A percentile compares a stretch with the other conserved stretches of the same genome.
Evolutionary conservation across 2,113 vertebrate species (phyloP).

Genomic region (Antechinus flavipes): DNA sequence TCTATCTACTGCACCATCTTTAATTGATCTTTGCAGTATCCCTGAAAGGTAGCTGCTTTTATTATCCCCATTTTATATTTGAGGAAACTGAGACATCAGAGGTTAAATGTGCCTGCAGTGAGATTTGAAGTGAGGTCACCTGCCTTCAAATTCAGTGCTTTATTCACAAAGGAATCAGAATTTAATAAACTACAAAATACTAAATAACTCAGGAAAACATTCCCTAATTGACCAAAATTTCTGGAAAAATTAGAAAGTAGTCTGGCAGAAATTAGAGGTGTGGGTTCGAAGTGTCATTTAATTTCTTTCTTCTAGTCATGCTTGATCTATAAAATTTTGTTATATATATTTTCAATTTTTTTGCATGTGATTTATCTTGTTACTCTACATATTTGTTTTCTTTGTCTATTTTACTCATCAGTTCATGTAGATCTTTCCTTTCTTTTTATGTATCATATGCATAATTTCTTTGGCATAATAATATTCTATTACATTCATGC

Average conservation of each 20-base stretch:
- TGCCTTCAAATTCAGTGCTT: background rate
- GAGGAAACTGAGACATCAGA: background rate
- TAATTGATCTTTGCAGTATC: background rate
- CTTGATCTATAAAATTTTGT: background rate
- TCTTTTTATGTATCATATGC: background rate
- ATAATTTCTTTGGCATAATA: background rate
- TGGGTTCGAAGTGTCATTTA: background rate
- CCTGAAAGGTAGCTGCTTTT: background rate
- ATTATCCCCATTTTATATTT: background rate
- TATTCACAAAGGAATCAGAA: background rate
- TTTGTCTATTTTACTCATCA: background rate
- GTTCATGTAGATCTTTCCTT: background rate
- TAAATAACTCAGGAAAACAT: background rate
- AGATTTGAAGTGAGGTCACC: background rate
- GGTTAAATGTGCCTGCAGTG: background rate
- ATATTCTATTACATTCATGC: background rate
- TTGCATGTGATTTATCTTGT: background rate
- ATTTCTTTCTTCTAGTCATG: no score
- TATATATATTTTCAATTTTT: no score
- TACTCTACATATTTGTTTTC: background rate
- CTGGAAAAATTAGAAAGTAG: background rate
- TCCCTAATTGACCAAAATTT: background rate
- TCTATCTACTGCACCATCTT: background rate
- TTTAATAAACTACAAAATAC: background rate
- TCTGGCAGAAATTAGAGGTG: background rate